Evolutionary conservation across 2,797 vertebrate genomes (phyloP).

Genomic region (Xiphorhynchus erythropygius): DNA sequence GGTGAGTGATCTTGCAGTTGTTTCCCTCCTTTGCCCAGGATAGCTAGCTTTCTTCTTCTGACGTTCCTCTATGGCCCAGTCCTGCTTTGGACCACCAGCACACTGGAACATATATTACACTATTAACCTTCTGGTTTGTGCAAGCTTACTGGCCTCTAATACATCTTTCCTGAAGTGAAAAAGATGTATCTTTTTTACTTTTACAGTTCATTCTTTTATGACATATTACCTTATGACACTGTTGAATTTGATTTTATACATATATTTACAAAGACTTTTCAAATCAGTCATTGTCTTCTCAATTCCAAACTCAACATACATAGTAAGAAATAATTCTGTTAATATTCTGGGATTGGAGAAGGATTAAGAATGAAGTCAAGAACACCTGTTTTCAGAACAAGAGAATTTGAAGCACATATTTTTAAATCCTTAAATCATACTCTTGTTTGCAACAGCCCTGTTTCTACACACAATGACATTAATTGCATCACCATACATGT

Average conservation of each 20-base stretch:
- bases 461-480: background rate
- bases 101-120: background rate
- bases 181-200: background rate
- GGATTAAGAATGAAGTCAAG: background rate
- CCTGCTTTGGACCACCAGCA: background rate
- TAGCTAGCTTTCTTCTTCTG: background rate
- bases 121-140: background rate
- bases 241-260: background rate
- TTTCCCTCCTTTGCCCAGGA: background rate
- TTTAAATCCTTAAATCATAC: background rate
- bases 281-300: background rate
- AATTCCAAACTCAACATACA: background rate
- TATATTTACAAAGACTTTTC: background rate
- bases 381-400: background rate
- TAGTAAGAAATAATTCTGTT: background rate
- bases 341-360: background rate
- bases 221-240: background rate
- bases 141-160: background rate
- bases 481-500: rapidly evolving
- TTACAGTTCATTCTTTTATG: background rate
- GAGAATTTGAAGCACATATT: background rate
- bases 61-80: background rate
- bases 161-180: background rate
- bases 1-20: background rate
- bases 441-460: background rate